Conservation (phyloP, 1,140 invertebrate species). For the Eulimnadia texana region DNA sequence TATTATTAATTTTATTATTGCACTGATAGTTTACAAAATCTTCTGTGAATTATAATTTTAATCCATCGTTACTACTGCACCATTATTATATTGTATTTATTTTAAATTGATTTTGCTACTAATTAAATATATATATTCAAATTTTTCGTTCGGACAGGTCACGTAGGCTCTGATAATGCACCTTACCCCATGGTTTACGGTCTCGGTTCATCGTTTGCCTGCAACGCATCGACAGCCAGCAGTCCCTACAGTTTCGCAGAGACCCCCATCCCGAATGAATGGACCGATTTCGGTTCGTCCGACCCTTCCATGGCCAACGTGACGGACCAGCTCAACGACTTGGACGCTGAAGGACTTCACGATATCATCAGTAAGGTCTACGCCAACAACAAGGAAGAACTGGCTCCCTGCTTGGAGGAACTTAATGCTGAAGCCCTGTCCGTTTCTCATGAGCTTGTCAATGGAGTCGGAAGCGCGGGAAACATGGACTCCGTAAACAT, state of each 20-base stretch:
- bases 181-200: background rate
- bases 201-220: background rate
- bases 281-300: slow-evolving; percentile 41
- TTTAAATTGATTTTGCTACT: too few species aligned
- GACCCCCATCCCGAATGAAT: slow-evolving; percentile 51
- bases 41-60: too few species aligned
- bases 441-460: background rate
- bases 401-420: slow-evolving; percentile 3
- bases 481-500: background rate
- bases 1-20: too few species aligned
- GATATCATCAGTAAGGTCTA: slow-evolving; percentile 7
- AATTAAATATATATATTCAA: too few species aligned
- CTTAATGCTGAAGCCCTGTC: background rate
- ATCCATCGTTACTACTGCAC: too few species aligned
- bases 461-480: background rate
- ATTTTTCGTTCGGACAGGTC: background rate
- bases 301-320: background rate
- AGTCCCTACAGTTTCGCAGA: slow-evolving; percentile 38
- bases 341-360: background rate
- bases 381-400: slow-evolving; percentile 8
- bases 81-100: too few species aligned
- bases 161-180: background rate
- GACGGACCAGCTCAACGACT: background rate
- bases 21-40: too few species aligned
- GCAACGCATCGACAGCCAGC: slow-evolving; percentile 38